A percentile compares a stretch with the other conserved stretches of the same genome.
These are phyloP conservation scores for Lepidotrigona ventralis DNA, from an alignment of 1,140 invertebrate genomes.

Conservation along the genomic window DNA sequence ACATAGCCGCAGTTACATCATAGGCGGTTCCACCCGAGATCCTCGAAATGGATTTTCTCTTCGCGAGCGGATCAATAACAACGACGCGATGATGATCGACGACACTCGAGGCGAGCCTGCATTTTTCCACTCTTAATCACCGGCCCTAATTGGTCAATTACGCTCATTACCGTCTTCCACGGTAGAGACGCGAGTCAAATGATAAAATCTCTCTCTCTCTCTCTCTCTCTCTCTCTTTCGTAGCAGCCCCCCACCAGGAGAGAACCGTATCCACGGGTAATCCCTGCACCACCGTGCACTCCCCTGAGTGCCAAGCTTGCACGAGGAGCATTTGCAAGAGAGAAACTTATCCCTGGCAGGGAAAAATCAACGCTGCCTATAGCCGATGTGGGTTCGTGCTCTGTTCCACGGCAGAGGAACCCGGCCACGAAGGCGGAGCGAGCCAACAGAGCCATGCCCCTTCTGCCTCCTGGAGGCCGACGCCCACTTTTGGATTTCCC, in stretches of 20 bases:
- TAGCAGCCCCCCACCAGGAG: neutral
- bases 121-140: constrained; percentile 70
- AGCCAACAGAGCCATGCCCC: constrained; percentile 49
- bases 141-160: constrained; percentile 80
- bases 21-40: too few species aligned
- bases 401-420: neutral
- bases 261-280: constrained; percentile 8
- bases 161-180: constrained; percentile 79
- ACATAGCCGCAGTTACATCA: too few species aligned
- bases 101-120: constrained; percentile 43
- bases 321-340: constrained; percentile 61
- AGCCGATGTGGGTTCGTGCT: neutral
- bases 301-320: constrained; percentile 23
- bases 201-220: constrained; percentile 76
- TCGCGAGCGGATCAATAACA: constrained; percentile 23
- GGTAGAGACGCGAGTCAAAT: constrained; percentile 71
- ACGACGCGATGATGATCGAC: constrained; percentile 52
- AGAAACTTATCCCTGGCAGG: constrained; percentile 63
- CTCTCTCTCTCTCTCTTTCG: neutral
- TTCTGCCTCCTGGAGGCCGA: constrained; percentile 25
- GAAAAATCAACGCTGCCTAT: constrained; percentile 55
- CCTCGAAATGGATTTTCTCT: neutral
- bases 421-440: constrained; percentile 42
- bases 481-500: constrained; percentile 60
- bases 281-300: constrained; percentile 20